Percentiles rank a stretch among this genome's conserved stretches.
Evolutionary conservation across 2,888 invertebrate genomes (phyloP).

Genomic region (Zhengitettix transpicula): DNA sequence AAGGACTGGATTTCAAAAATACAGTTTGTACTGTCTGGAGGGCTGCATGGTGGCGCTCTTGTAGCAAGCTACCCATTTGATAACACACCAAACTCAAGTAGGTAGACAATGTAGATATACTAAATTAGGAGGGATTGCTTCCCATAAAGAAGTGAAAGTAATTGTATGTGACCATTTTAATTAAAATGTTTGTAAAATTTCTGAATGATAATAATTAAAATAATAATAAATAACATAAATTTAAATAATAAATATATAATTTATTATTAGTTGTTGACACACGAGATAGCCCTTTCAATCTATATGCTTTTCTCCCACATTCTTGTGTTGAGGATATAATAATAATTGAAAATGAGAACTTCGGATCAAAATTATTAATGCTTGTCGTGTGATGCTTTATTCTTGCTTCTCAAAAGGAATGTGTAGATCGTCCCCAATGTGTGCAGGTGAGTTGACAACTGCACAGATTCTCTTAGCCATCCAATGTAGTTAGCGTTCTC

Average conservation of each 20-base stretch:
- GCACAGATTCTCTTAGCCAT: too few species aligned
- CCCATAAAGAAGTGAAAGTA: background rate
- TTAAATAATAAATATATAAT: background rate
- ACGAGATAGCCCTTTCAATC: too few species aligned
- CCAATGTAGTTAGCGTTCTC: too few species aligned
- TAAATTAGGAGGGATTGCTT: background rate
- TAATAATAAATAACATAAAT: background rate
- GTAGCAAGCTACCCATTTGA: slow-evolving; percentile 97
- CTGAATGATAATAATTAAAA: too few species aligned
- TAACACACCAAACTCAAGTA: slow-evolving; percentile 86
- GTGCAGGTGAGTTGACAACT: slow-evolving; percentile 25
- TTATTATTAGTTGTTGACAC: background rate
- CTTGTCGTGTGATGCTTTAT: background rate
- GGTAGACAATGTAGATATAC: slow-evolving; percentile 26
- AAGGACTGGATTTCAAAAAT: slow-evolving; percentile 88
- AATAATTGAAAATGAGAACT: too few species aligned
- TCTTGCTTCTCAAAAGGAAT: slow-evolving; percentile 22
- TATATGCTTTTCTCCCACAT: too few species aligned
- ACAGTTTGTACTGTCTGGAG: slow-evolving; percentile 86
- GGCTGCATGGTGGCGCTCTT: slow-evolving; percentile 85
- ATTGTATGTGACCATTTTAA: background rate
- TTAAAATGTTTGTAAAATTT: background rate
- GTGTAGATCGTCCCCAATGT: slow-evolving; percentile 31
- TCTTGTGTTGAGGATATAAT: too few species aligned
- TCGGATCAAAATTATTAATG: too few species aligned